A percentile compares a stretch with the other conserved stretches of the same genome.
These are phyloP conservation scores for Osmerus eperlanus DNA, from an alignment of 2,113 vertebrate species.

Conservation along the genomic window DNA sequence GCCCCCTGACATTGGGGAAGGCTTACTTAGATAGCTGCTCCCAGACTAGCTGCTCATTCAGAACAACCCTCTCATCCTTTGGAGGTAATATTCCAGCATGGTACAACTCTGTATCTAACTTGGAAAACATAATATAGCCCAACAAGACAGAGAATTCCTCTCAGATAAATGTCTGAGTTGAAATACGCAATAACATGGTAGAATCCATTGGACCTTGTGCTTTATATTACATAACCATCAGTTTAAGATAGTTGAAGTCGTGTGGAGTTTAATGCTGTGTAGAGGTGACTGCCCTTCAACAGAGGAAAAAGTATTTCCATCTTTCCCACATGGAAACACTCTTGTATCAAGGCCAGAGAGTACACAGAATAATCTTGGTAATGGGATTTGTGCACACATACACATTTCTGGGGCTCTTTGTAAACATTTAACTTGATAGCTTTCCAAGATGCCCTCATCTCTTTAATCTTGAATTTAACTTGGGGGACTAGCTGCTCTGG, in stretches of 20 bases:
- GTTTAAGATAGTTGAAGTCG: no score
- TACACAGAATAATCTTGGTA: slow-evolving; percentile 26
- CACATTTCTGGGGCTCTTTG: slow-evolving; percentile 56
- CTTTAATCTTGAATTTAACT: slow-evolving; percentile 62
- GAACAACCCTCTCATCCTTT: neutral
- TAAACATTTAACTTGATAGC: slow-evolving; percentile 70
- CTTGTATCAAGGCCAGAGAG: slow-evolving; percentile 6
- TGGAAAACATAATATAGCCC: no score
- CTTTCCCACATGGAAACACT: slow-evolving; percentile 52
- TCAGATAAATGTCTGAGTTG: neutral
- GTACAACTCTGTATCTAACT: no score
- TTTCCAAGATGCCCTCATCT: slow-evolving; percentile 59
- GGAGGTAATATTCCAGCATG: no score
- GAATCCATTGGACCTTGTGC: neutral
- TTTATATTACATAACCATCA: no score
- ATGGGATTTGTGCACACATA: slow-evolving; percentile 48
- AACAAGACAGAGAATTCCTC: no score
- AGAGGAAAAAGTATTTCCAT: slow-evolving; percentile 39
- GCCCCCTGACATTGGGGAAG: slow-evolving; percentile 18
- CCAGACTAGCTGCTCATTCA: neutral
- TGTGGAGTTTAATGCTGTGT: no score
- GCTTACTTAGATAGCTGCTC: neutral
- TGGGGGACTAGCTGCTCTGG: slow-evolving; percentile 25
- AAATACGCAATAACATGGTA: neutral
- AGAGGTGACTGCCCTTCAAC: slow-evolving; percentile 7